phyloP scores from a whole-genome alignment of 2,113 vertebrate species.

The Istiophorus platypterus region DNA sequence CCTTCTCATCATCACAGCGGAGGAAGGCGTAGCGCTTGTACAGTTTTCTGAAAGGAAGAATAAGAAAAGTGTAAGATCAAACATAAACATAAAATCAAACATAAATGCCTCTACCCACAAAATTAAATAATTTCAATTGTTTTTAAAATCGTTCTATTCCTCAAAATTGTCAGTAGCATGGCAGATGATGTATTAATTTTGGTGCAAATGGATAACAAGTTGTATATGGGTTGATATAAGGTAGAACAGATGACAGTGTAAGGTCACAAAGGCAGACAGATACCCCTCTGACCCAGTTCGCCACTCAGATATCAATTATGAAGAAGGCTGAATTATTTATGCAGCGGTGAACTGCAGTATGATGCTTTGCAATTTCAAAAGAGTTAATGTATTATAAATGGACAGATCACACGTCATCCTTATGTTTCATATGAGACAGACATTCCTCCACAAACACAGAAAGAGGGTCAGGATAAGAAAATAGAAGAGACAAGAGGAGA shows the following conservation, averaged over 20 bases:
- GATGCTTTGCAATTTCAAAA: conserved; percentile 67
- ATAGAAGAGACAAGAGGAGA: neutral
- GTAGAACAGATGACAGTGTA: conserved; percentile 15
- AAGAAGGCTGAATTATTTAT: conserved; percentile 78
- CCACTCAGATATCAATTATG: conserved; percentile 79
- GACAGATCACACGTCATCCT: conserved; percentile 45
- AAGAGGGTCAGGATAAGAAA: conserved; percentile 13
- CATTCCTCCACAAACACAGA: conserved; percentile 56
- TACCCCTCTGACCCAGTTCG: conserved; percentile 76
- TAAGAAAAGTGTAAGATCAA: conserved; percentile 1
- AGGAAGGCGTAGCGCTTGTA: conserved; percentile 99
- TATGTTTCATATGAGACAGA: conserved; percentile 47
- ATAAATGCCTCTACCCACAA: neutral
- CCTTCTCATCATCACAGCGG: conserved; percentile 98
- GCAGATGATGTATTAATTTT: neutral
- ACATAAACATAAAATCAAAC: neutral
- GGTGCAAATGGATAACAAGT: neutral
- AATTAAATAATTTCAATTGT: neutral
- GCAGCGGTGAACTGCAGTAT: conserved; percentile 41
- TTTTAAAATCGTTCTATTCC: neutral
- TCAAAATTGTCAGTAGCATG: neutral
- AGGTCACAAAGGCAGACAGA: conserved; percentile 61
- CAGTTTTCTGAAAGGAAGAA: conserved; percentile 89
- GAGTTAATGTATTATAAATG: conserved; percentile 72
- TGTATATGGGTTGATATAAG: conserved; percentile 14